A percentile compares a stretch with the other conserved stretches of the same genome.
phyloP scores from a whole-genome alignment of 2,113 vertebrate genomes.

The Pseudorectes ferrugineus region DNA sequence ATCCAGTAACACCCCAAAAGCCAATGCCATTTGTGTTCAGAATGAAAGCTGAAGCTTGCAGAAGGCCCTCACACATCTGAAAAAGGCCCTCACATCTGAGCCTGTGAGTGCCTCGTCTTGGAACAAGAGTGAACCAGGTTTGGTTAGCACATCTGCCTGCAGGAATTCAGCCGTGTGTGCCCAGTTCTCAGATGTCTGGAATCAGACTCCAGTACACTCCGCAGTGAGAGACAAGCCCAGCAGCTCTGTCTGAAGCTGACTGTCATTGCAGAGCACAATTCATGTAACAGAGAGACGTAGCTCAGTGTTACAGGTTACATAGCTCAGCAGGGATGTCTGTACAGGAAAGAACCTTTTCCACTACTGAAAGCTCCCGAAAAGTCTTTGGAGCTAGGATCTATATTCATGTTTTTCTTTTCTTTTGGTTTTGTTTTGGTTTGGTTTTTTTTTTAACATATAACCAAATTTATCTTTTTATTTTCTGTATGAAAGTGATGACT shows the following conservation, averaged over 20 bases:
- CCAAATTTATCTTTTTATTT: neutral
- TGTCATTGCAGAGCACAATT: neutral
- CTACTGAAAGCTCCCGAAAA: neutral
- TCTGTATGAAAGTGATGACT: neutral
- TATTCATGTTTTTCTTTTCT: neutral
- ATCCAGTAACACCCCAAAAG: neutral
- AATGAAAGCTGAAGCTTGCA: neutral
- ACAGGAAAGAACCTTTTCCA: neutral
- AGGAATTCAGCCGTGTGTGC: neutral
- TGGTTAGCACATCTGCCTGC: neutral
- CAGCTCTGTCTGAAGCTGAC: neutral
- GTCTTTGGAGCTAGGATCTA: neutral
- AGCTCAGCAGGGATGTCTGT: neutral
- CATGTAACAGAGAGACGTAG: neutral
- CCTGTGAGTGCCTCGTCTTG: neutral
- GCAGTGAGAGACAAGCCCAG: neutral
- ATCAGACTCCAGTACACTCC: neutral
- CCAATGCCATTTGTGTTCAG: neutral
- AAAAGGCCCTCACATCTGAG: neutral
- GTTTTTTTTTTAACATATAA: neutral
- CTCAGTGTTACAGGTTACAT: rapidly evolving
- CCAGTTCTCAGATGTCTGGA: neutral
- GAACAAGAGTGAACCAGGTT: neutral
- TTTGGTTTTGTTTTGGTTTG: neutral
- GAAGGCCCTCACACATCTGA: neutral